phyloP scores from a whole-genome alignment of 1,140 invertebrate species.

The Antheraea mylitta region DNA sequence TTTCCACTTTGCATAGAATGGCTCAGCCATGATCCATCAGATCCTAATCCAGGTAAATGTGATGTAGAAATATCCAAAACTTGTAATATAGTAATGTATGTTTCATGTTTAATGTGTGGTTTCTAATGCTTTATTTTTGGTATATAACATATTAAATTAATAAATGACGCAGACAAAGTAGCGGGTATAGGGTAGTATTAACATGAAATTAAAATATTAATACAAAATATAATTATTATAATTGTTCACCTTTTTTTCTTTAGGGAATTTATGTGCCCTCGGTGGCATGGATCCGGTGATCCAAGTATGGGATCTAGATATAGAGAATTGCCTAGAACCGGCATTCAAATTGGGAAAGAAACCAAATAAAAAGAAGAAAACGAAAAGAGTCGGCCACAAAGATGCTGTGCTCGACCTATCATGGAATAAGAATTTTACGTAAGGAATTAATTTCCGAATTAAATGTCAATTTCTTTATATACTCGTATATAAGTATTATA shows the following conservation, averaged over 20 bases:
- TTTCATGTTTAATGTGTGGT: too few species aligned
- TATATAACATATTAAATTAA: too few species aligned
- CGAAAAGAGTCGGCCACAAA: slow-evolving; percentile 86
- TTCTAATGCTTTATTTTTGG: too few species aligned
- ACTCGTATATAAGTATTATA: too few species aligned
- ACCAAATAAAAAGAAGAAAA: slow-evolving; percentile 86
- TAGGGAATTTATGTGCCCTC: slow-evolving; percentile 93
- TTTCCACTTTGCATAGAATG: slow-evolving; percentile 96
- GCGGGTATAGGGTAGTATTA: too few species aligned
- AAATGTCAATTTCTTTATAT: too few species aligned
- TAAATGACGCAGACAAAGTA: too few species aligned
- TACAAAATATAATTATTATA: too few species aligned
- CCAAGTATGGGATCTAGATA: slow-evolving; percentile 96
- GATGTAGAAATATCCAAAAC: too few species aligned
- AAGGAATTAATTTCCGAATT: slow-evolving; percentile 23
- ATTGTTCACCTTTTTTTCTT: not conserved
- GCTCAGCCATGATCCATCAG: slow-evolving; percentile 90
- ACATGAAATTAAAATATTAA: not conserved
- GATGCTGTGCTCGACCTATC: slow-evolving; percentile 95
- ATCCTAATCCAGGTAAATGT: slow-evolving; percentile 80
- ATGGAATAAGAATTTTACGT: slow-evolving; percentile 90
- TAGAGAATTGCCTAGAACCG: slow-evolving; percentile 94
- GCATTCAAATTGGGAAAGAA: slow-evolving; percentile 89
- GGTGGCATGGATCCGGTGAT: slow-evolving; percentile 95
- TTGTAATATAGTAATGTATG: too few species aligned